Evolutionary conservation across 2,113 vertebrate species (phyloP).

Genomic region (Nerophis ophidion): DNA sequence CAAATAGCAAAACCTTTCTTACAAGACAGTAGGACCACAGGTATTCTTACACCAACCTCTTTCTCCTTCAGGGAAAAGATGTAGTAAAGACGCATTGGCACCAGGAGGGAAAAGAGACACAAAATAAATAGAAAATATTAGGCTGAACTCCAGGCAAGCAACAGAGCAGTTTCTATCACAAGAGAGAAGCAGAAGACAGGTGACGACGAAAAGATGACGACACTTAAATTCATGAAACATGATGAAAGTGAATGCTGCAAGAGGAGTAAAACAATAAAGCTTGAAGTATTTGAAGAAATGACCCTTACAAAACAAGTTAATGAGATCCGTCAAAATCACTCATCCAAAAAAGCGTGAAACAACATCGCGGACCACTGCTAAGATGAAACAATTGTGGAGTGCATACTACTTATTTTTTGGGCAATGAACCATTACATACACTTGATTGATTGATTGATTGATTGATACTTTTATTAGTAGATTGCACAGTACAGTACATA

Average conservation of each 20-base stretch:
- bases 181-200: not conserved
- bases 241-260: slow-evolving; percentile 8
- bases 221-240: slow-evolving; percentile 13
- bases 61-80: slow-evolving; percentile 84
- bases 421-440: no score
- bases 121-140: slow-evolving; percentile 3
- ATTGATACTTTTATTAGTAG: no score
- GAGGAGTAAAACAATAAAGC: not conserved
- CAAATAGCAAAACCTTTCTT: slow-evolving; percentile 10
- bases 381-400: no score
- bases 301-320: not conserved
- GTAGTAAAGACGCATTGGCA: slow-evolving; percentile 76
- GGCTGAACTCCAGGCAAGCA: slow-evolving; percentile 20
- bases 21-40: slow-evolving; percentile 18
- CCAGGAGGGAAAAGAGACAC: slow-evolving; percentile 41
- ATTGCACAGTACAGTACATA: no score
- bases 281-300: not conserved
- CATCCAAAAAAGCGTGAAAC: no score
- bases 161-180: slow-evolving; percentile 39
- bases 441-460: no score
- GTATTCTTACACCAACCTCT: slow-evolving; percentile 82
- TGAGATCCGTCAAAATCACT: no score
- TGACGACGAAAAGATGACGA: not conserved
- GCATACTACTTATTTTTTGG: no score
- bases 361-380: no score